phyloP scores from a whole-genome alignment of 2,113 vertebrate genomes.

The Callospermophilus lateralis region DNA sequence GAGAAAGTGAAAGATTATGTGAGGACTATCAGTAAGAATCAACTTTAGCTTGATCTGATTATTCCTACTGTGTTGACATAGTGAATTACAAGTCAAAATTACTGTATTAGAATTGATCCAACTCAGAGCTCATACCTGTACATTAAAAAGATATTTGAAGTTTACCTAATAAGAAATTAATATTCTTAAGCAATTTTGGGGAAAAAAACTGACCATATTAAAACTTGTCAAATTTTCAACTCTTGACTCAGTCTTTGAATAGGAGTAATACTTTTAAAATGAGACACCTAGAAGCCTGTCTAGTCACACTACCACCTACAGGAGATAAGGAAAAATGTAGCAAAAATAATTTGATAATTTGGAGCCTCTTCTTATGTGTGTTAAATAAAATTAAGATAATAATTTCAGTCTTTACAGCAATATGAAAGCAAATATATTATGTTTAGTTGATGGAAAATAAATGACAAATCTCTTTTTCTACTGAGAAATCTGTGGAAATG shows the following conservation, averaged over 20 bases:
- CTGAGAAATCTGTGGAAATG: neutral
- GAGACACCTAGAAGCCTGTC: neutral
- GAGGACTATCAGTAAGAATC: neutral
- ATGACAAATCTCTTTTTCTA: neutral
- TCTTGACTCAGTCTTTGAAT: neutral
- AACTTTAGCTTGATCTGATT: neutral
- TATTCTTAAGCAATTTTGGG: neutral
- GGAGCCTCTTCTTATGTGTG: neutral
- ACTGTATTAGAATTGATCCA: neutral
- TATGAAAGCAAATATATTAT: neutral
- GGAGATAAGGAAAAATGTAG: neutral
- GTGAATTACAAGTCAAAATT: slow-evolving; percentile 14
- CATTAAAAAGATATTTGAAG: neutral
- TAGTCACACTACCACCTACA: neutral
- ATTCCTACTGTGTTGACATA: neutral
- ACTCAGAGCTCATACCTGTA: neutral
- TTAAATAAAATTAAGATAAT: slow-evolving; percentile 24
- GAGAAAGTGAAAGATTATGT: neutral
- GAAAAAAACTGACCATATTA: neutral
- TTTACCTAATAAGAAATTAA: neutral
- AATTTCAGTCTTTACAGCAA: neutral
- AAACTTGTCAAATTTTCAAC: neutral
- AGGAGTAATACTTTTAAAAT: neutral
- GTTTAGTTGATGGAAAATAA: neutral
- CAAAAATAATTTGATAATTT: slow-evolving; percentile 15